phyloP scores from a whole-genome alignment of 2,113 vertebrate species.

The Cinclus cinclus region DNA sequence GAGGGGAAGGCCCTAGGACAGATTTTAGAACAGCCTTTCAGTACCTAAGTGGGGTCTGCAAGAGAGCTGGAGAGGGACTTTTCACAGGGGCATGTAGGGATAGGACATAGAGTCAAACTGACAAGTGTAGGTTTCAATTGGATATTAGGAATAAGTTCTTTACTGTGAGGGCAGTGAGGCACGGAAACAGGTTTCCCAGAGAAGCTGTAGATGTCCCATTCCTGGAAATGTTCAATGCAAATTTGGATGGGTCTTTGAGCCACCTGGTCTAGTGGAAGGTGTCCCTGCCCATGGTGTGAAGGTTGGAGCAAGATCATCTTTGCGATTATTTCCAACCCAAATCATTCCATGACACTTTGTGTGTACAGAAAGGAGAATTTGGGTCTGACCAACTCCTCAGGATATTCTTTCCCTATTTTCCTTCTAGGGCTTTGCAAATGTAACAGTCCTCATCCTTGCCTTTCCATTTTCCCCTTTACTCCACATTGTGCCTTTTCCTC shows the following conservation, averaged over 20 bases:
- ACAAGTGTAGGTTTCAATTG: background rate
- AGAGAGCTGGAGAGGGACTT: background rate
- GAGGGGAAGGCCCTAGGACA: background rate
- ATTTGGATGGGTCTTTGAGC: background rate
- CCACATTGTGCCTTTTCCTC: background rate
- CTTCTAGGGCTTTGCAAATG: accelerated
- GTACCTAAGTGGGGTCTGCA: background rate
- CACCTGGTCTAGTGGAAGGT: background rate
- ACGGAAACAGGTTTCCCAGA: background rate
- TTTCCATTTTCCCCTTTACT: background rate
- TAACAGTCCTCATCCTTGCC: background rate
- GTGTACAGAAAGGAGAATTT: background rate
- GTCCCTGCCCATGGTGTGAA: background rate
- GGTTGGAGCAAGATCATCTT: background rate
- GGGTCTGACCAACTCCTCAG: background rate
- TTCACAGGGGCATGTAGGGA: background rate
- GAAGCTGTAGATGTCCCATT: background rate
- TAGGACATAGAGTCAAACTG: background rate
- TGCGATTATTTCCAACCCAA: background rate
- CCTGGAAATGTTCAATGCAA: background rate
- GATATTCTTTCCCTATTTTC: background rate
- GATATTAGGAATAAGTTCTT: background rate
- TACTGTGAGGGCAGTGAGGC: background rate
- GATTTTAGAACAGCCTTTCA: background rate
- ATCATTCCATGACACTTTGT: background rate